Conservation (phyloP, 2,113 vertebrate species). For the Marmota flaviventris region DNA sequence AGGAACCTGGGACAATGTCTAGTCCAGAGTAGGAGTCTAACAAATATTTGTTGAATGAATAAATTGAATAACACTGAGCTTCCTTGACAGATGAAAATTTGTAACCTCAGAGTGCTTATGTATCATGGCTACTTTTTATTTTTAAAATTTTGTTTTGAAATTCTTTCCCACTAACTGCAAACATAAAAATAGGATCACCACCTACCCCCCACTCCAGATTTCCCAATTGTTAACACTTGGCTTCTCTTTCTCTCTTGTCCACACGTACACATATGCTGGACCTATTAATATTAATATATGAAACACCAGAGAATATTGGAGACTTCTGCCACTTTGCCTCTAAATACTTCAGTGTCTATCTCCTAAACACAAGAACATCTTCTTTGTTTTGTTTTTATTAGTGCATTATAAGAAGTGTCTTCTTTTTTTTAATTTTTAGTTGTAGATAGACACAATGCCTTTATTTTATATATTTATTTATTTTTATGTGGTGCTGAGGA, state of each 20-base stretch:
- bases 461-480: no score
- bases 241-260: neutral
- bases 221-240: no score
- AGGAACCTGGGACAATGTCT: neutral
- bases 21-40: neutral
- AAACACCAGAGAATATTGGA: neutral
- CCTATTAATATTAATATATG: neutral
- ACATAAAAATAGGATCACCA: neutral
- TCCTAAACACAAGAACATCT: neutral
- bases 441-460: no score
- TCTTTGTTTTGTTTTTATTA: no score
- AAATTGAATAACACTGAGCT: neutral
- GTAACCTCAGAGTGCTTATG: neutral
- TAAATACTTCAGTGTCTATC: neutral
- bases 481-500: no score
- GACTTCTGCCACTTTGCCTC: neutral
- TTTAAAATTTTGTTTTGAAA: neutral
- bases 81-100: neutral
- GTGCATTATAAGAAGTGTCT: neutral
- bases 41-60: neutral
- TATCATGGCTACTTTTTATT: neutral
- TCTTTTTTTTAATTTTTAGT: neutral
- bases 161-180: neutral
- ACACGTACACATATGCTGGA: neutral
- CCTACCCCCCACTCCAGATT: no score